Evolutionary conservation across 2,888 invertebrate species (phyloP).

Genomic region (Nipponacmea schrenckii): DNA sequence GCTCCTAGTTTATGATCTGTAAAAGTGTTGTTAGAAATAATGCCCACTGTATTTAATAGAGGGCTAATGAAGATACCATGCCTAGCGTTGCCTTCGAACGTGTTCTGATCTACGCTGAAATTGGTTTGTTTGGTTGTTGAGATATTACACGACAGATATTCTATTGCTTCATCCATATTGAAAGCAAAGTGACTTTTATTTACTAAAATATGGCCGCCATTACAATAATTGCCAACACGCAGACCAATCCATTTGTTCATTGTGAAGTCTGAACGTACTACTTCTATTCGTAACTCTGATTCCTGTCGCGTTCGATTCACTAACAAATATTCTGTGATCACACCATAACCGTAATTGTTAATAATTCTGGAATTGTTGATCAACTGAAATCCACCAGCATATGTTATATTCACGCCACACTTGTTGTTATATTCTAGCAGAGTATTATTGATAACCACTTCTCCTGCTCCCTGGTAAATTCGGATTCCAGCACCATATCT

Average conservation of each 20-base stretch:
- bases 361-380: slow-evolving; percentile 86
- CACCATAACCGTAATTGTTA: slow-evolving; percentile 83
- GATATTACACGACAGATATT: slow-evolving; percentile 86
- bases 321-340: slow-evolving; percentile 58
- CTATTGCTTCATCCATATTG: slow-evolving; percentile 82
- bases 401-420: slow-evolving; percentile 90
- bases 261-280: slow-evolving; percentile 87
- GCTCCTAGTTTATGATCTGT: slow-evolving; percentile 84
- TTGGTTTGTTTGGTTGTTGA: slow-evolving; percentile 48
- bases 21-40: slow-evolving; percentile 84
- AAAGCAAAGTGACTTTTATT: slow-evolving; percentile 92
- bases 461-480: slow-evolving; percentile 89
- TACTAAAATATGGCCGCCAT: slow-evolving; percentile 73
- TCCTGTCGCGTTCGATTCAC: slow-evolving; percentile 61
- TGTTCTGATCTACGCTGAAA: slow-evolving; percentile 63
- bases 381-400: slow-evolving; percentile 92
- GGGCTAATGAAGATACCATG: slow-evolving; percentile 64
- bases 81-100: slow-evolving; percentile 57
- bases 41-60: slow-evolving; percentile 64
- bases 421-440: slow-evolving; percentile 83
- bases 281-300: slow-evolving; percentile 51
- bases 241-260: slow-evolving; percentile 90
- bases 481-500: slow-evolving; percentile 87
- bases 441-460: slow-evolving; percentile 91
- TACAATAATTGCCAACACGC: slow-evolving; percentile 91